Evolutionary conservation across 2,888 invertebrate species (phyloP).

Genomic region (Ptilodon capucinus): DNA sequence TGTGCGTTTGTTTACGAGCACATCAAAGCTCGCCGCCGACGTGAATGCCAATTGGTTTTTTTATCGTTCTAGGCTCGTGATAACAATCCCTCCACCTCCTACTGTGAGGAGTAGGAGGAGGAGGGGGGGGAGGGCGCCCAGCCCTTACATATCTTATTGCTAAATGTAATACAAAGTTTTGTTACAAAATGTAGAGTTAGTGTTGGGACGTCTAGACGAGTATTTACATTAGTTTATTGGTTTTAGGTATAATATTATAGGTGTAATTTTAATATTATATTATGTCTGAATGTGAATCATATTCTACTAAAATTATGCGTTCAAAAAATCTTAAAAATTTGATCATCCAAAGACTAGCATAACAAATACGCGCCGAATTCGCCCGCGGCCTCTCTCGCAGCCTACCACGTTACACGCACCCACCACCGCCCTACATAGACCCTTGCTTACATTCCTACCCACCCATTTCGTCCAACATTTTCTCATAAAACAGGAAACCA

Average conservation of each 20-base stretch:
- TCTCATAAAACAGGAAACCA: conserved; percentile 24
- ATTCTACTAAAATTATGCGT: conserved; percentile 3
- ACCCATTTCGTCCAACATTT: conserved; percentile 24
- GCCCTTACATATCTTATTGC: conserved; percentile 12
- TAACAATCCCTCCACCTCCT: conserved; percentile 20
- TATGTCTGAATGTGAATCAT: background rate
- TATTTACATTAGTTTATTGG: no score
- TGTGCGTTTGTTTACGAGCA: conserved; percentile 47
- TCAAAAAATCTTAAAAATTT: conserved; percentile 24
- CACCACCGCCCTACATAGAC: conserved; percentile 27
- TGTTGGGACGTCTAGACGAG: conserved; percentile 8
- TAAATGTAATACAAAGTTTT: conserved; percentile 20
- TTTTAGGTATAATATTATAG: no score
- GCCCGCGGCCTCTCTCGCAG: conserved; percentile 38
- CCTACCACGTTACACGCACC: conserved; percentile 25
- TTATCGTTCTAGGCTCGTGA: conserved; percentile 61
- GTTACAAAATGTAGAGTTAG: conserved; percentile 5
- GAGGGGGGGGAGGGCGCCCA: background rate
- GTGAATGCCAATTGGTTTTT: conserved; percentile 71
- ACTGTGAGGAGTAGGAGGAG: no score
- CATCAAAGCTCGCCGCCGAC: conserved; percentile 58
- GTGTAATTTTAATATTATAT: no score
- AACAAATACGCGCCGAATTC: conserved; percentile 30
- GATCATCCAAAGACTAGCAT: conserved; percentile 35
- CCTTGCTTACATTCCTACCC: conserved; percentile 23